Conservation (phyloP, 2,888 invertebrate genomes). For the Disparrhopalites patrizii region DNA sequence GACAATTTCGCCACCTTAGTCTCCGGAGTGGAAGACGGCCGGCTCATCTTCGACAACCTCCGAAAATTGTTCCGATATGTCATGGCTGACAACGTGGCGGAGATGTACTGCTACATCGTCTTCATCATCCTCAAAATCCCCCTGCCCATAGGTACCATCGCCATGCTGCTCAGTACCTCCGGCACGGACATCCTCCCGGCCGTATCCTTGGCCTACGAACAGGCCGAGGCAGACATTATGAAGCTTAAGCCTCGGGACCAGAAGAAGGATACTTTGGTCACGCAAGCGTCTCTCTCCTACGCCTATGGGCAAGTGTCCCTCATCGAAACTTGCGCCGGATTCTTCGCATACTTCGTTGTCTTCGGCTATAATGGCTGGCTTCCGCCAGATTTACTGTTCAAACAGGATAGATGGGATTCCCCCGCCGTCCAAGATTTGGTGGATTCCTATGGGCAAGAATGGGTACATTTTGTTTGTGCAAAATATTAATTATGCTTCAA, state of each 20-base stretch:
- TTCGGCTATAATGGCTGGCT: constrained; percentile 57
- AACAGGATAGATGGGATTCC: constrained; percentile 56
- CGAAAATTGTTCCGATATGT: constrained; percentile 28
- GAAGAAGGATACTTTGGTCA: constrained; percentile 24
- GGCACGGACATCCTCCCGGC: constrained; percentile 23
- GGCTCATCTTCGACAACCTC: constrained; percentile 88
- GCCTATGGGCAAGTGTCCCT: constrained; percentile 47
- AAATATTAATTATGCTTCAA: neutral
- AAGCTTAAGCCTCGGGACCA: constrained; percentile 30
- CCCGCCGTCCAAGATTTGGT: constrained; percentile 55
- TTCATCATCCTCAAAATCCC: constrained; percentile 31
- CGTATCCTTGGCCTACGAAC: constrained; percentile 26
- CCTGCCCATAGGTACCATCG: constrained; percentile 20
- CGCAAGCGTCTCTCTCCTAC: constrained; percentile 33
- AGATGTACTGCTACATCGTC: constrained; percentile 34
- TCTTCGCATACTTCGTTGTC: constrained; percentile 58
- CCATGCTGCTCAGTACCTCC: constrained; percentile 25
- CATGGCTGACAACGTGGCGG: constrained; percentile 33
- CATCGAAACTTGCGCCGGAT: constrained; percentile 57
- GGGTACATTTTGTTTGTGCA: constrained; percentile 21
- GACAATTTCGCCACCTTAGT: constrained; percentile 87
- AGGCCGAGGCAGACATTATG: constrained; percentile 32
- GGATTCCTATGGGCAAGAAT: constrained; percentile 55
- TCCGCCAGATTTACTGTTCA: constrained; percentile 53
- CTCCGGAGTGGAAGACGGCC: constrained; percentile 81